phyloP scores from a whole-genome alignment of 2,113 vertebrate genomes.

The Sitta europaea region DNA sequence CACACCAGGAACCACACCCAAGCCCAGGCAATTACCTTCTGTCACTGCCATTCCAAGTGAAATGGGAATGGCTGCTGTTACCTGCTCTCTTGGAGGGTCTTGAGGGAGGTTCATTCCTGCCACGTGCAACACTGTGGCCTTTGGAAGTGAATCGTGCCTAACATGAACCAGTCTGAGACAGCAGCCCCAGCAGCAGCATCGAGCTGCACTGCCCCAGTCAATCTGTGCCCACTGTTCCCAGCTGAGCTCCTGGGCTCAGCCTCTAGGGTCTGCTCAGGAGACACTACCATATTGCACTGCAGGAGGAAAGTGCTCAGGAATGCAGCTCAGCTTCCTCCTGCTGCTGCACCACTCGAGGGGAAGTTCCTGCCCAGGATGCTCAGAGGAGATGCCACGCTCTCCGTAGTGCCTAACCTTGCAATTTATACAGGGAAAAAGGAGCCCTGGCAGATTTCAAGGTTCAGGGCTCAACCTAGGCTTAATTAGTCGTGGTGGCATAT shows the following conservation, averaged over 20 bases:
- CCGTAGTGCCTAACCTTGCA: background rate
- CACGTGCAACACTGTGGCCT: background rate
- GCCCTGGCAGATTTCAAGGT: background rate
- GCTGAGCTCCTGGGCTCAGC: background rate
- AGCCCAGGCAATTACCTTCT: background rate
- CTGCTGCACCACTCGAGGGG: background rate
- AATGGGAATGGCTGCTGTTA: background rate
- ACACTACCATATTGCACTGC: fast-evolving
- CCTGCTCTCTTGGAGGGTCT: background rate
- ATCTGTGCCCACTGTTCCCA: background rate
- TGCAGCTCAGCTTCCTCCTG: background rate
- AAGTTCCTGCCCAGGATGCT: fast-evolving
- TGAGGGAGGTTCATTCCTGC: background rate
- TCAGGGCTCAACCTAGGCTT: background rate
- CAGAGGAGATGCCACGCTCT: fast-evolving
- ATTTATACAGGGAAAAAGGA: background rate
- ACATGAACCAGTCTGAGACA: background rate
- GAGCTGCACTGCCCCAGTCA: background rate
- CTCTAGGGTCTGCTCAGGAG: fast-evolving
- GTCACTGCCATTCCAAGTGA: background rate
- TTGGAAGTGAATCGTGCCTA: background rate
- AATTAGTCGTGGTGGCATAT: background rate
- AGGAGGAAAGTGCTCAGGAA: background rate
- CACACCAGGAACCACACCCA: background rate
- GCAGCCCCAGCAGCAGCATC: fast-evolving